A percentile compares a stretch with the other conserved stretches of the same genome.
These are phyloP conservation scores for Epinotia demarniana DNA, from an alignment of 2,888 invertebrate species.

Conservation along the genomic window DNA sequence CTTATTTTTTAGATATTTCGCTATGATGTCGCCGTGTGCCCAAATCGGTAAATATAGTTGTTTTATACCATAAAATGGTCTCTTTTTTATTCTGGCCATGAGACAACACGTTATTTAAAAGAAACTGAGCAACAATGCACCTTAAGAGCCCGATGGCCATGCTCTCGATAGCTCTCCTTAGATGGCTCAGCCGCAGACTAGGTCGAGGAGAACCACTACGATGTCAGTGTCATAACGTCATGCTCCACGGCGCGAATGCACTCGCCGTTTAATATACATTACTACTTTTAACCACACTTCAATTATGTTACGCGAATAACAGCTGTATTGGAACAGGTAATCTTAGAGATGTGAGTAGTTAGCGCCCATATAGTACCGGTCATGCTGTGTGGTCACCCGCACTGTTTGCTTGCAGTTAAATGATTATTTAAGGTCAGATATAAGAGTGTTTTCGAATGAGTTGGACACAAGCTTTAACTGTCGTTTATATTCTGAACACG, in stretches of 20 bases:
- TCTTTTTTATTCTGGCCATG: constrained; percentile 1
- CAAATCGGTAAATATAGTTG: background rate
- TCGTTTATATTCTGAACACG: constrained; percentile 5
- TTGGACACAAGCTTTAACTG: constrained; percentile 10
- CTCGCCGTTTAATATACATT: constrained; percentile 57
- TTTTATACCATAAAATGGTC: background rate
- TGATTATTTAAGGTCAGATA: constrained; percentile 45
- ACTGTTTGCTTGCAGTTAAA: constrained; percentile 64
- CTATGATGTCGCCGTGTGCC: background rate
- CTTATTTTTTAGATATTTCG: background rate
- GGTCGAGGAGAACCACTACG: constrained; percentile 82
- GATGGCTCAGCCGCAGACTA: constrained; percentile 82
- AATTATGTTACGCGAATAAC: constrained; percentile 37
- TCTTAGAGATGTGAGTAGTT: constrained; percentile 42
- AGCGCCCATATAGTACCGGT: constrained; percentile 55
- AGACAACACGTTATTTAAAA: constrained; percentile 49
- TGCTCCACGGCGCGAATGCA: constrained; percentile 60
- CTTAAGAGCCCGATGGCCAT: constrained; percentile 80
- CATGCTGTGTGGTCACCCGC: constrained; percentile 71
- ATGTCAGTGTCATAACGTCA: constrained; percentile 77
- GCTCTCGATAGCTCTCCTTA: constrained; percentile 84
- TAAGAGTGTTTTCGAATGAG: constrained; percentile 33
- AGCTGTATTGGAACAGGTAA: constrained; percentile 51
- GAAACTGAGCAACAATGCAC: constrained; percentile 69
- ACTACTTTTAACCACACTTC: constrained; percentile 53